Percentiles rank a stretch among this genome's conserved stretches.
Evolutionary conservation across 2,888 invertebrate genomes (phyloP).

Genomic region (Caenorhabditis imperialis): DNA sequence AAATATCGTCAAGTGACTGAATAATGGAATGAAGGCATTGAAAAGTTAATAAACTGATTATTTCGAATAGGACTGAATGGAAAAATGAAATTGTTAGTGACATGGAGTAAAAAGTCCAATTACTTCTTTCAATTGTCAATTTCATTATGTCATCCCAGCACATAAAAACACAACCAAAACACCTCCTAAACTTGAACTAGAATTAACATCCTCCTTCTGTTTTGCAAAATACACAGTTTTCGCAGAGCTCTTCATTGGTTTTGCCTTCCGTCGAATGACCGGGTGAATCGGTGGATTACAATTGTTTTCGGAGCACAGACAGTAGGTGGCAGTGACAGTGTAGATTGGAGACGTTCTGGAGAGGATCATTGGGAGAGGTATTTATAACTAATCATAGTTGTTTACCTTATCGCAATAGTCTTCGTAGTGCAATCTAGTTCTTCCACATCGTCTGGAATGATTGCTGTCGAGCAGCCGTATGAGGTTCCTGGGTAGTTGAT

Average conservation of each 20-base stretch:
- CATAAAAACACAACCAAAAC: too few species aligned
- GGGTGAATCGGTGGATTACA: conserved; percentile 50
- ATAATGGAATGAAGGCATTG: too few species aligned
- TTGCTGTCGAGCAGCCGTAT: conserved; percentile 42
- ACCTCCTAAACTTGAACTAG: too few species aligned
- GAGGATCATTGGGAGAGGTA: too few species aligned
- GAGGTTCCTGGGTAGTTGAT: conserved; percentile 28
- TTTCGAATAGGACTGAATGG: too few species aligned
- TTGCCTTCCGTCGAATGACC: conserved; percentile 22
- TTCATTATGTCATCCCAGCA: too few species aligned
- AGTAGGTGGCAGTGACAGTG: conserved; percentile 40
- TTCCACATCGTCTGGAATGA: conserved; percentile 45
- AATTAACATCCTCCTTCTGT: not conserved
- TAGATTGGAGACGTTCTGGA: conserved; percentile 43
- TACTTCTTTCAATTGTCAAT: too few species aligned
- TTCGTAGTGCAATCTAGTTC: conserved; percentile 34
- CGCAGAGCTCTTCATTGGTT: conserved; percentile 8
- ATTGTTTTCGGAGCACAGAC: conserved; percentile 36
- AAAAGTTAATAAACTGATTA: too few species aligned
- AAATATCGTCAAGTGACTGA: too few species aligned
- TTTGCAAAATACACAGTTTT: conserved; percentile 19
- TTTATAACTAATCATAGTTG: too few species aligned
- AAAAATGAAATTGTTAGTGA: too few species aligned
- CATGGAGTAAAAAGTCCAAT: too few species aligned
- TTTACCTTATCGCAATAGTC: conserved; percentile 29